Percentiles rank a stretch among this genome's conserved stretches.
phyloP scores from a whole-genome alignment of 2,113 vertebrate genomes.

The Tupaia tana region DNA sequence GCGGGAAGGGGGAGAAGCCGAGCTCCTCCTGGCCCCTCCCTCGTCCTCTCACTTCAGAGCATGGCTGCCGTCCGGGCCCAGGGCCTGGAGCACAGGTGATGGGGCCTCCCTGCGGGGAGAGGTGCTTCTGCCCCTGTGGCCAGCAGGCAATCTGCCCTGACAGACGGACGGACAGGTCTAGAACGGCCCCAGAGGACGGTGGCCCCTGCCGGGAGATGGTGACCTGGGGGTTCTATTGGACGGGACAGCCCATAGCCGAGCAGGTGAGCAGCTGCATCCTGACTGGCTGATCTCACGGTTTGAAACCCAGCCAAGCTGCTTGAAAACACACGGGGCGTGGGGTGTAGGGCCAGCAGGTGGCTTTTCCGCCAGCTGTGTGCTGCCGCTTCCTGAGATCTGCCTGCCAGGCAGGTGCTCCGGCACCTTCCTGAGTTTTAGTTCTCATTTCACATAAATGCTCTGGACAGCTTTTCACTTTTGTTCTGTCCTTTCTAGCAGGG shows the following conservation, averaged over 20 bases:
- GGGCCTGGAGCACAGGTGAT: too few relatives aligned
- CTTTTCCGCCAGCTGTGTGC: accelerated
- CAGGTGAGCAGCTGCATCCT: too few relatives aligned
- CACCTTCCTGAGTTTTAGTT: accelerated
- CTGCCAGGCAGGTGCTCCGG: background rate
- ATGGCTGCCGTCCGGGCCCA: background rate
- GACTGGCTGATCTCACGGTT: too few relatives aligned
- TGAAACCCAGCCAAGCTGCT: too few relatives aligned
- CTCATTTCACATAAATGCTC: background rate
- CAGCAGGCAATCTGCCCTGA: background rate
- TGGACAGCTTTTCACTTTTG: accelerated
- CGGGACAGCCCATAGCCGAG: too few relatives aligned
- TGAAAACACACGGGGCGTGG: too few relatives aligned
- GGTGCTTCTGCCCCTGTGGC: background rate
- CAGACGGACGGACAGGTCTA: background rate
- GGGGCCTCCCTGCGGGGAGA: background rate
- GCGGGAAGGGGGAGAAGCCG: background rate
- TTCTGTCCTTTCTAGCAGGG: background rate
- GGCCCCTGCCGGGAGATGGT: too few relatives aligned
- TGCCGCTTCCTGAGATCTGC: background rate
- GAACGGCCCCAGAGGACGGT: too few relatives aligned
- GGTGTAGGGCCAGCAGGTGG: too few relatives aligned
- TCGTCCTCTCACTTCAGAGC: background rate
- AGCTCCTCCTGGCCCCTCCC: background rate
- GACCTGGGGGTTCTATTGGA: too few relatives aligned